Base-by-base conservation (phyloP, 2,113 vertebrate species). In the Colius striatus region DNA sequence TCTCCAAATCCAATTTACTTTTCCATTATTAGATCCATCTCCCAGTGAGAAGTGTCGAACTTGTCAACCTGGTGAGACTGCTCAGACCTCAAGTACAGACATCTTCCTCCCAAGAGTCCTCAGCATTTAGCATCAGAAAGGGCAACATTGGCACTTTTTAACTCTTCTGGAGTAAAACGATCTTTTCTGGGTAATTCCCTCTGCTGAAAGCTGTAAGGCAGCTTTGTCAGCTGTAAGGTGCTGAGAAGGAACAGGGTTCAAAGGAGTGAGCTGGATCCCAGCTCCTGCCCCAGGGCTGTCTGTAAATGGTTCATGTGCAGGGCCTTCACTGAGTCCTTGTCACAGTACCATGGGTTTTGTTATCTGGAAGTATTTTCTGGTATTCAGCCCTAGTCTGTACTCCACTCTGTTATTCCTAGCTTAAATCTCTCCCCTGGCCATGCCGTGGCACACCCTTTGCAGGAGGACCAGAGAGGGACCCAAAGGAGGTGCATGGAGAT, bases 291-390 rank as follows among this genome's bases (percentile, higher is more conserved):
- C 0, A 0, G 27, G 23, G 19, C 62, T 88, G 65, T 26, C 43
- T 10, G 4, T 0, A 0, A 89, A 84, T n/a, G 15, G n/a, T 55
- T 73, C 63, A 71, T 0, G 2, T 55, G 61, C 2, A 1, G 41
- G 73, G 73, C 65, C 53, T 84, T 43, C 47, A 67, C 48, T 1
- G 9, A 2, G 3, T 66, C 84, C 34, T 34, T 62, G 18, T 34
- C 0, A 2, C 75, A 0, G 2, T 18, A 22, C 86, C 76, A 80
- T n/a, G 60, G 72, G 54, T 85, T 90, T 82, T 48, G 61, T 87
- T 90, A 95, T 91, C 91, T 83, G 79, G 23, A 93, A 85, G 53
- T 53, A 93, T 77, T 95, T 96, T 94, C 95, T 95, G 78, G 75
- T 74, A 77, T 91, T 95, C 94, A 95, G 51, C 38, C 51, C 67